Evolutionary conservation across 2,888 invertebrate species (phyloP).

Genomic region (Tetranychus piercei): DNA sequence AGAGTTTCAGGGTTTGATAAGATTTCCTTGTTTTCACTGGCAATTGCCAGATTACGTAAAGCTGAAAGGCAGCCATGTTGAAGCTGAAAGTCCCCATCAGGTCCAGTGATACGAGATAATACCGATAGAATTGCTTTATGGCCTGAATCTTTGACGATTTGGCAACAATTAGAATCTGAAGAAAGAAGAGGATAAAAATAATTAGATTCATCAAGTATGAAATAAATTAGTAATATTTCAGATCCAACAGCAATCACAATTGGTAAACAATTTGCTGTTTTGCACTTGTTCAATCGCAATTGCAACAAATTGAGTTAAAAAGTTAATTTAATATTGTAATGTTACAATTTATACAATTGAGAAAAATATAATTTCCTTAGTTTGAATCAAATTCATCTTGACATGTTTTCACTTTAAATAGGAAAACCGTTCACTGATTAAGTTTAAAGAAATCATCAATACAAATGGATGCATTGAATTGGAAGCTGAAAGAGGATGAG

Average conservation of each 20-base stretch:
- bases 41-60: constrained; percentile 38
- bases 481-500: too few species aligned
- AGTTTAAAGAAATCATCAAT: too few species aligned
- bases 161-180: not conserved
- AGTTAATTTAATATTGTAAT: too few species aligned
- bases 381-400: too few species aligned
- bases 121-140: constrained; percentile 33
- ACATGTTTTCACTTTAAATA: too few species aligned
- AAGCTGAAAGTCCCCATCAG: constrained; percentile 43
- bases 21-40: constrained; percentile 26
- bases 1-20: not conserved
- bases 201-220: not conserved
- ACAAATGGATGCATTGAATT: too few species aligned
- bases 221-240: not conserved
- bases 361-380: too few species aligned
- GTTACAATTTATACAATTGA: too few species aligned
- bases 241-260: not conserved
- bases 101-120: constrained; percentile 40
- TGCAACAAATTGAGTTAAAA: too few species aligned
- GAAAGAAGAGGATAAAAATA: not conserved
- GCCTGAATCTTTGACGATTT: constrained; percentile 8
- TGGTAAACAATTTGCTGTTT: too few species aligned
- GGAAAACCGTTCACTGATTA: too few species aligned
- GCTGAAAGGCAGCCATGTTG: constrained; percentile 59
- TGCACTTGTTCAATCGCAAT: too few species aligned